These are phyloP conservation scores for Periphyllus acericola DNA, from an alignment of 2,888 invertebrate genomes.

Conservation along the genomic window DNA sequence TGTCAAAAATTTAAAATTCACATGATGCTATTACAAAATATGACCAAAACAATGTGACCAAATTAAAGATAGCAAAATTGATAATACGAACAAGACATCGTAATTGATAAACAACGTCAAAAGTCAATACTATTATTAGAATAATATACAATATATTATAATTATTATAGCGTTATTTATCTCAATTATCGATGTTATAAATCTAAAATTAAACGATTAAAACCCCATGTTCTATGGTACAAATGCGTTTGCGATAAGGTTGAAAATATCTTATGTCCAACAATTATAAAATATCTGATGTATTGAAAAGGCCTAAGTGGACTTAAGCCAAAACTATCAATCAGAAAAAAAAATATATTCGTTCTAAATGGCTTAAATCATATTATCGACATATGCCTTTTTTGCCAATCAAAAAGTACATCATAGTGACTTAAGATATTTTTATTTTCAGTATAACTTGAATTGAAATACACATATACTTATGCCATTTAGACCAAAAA, in stretches of 20 bases:
- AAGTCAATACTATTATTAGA: too few species aligned
- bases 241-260: neutral
- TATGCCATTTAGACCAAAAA: slow-evolving; percentile 8
- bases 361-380: neutral
- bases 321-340: neutral
- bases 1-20: too few species aligned
- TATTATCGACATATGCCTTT: neutral
- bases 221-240: neutral
- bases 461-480: neutral
- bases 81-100: too few species aligned
- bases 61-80: too few species aligned
- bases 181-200: neutral
- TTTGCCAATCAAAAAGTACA: slow-evolving; percentile 1
- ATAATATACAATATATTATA: too few species aligned
- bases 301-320: neutral
- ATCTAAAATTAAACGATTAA: neutral
- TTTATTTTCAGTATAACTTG: slow-evolving; percentile 7
- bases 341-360: neutral
- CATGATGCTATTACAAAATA: too few species aligned
- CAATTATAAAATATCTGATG: neutral
- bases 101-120: too few species aligned
- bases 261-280: neutral
- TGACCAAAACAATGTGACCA: too few species aligned
- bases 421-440: slow-evolving; percentile 8
- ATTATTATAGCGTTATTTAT: neutral